Evolutionary conservation across 2,797 vertebrate genomes (phyloP).

Genomic region (Synaphobranchus kaupii): DNA sequence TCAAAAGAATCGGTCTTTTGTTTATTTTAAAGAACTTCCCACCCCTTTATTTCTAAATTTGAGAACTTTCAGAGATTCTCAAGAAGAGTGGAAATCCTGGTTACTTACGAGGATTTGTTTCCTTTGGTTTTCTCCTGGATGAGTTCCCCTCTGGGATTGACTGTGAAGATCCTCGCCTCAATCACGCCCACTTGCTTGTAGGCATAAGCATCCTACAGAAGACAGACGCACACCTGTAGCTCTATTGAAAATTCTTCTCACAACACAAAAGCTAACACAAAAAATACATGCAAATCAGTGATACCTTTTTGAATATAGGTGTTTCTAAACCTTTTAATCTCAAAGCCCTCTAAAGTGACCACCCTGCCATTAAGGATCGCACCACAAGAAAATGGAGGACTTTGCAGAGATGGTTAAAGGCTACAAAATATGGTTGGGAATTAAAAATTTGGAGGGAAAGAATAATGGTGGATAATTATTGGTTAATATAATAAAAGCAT

Average conservation of each 20-base stretch:
- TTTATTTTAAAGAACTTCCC: background rate
- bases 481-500: background rate
- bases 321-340: background rate
- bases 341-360: background rate
- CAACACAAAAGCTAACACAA: background rate
- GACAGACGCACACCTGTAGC: background rate
- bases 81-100: background rate
- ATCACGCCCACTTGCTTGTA: slow-evolving; percentile 87
- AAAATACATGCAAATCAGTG: too few relatives aligned
- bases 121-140: slow-evolving; percentile 83
- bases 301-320: background rate
- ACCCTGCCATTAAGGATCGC: background rate
- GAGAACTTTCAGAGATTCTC: background rate
- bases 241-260: background rate
- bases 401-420: background rate
- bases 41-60: background rate
- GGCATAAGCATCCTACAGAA: slow-evolving; percentile 82
- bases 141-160: slow-evolving; percentile 93
- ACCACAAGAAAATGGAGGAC: background rate
- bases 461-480: background rate
- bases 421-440: background rate
- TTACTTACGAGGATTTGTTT: slow-evolving; percentile 89
- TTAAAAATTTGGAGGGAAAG: background rate
- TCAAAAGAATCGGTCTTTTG: background rate
- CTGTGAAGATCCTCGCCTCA: slow-evolving; percentile 84